A percentile compares a stretch with the other conserved stretches of the same genome.
phyloP scores from a whole-genome alignment of 2,113 vertebrate genomes.

The Circaetus cinerascens region DNA sequence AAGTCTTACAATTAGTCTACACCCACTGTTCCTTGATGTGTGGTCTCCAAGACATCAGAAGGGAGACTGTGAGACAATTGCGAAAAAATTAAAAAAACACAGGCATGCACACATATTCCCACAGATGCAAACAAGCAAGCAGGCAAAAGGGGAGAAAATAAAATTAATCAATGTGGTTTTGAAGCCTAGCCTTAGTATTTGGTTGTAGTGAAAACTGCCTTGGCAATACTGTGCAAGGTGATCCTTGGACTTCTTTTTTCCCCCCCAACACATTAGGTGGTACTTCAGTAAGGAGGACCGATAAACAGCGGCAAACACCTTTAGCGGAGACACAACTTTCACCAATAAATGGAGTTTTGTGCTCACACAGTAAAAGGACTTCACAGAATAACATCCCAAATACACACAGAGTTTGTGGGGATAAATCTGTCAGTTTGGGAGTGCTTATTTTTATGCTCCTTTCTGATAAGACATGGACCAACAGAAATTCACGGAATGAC shows the following conservation, averaged over 20 bases:
- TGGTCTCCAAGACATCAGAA: constrained; percentile 41
- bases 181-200: background rate
- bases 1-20: background rate
- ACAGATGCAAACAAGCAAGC: background rate
- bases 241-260: background rate
- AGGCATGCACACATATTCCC: background rate
- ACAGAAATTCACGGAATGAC: background rate
- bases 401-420: background rate
- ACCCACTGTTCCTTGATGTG: constrained; percentile 1
- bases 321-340: background rate
- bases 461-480: background rate
- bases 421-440: background rate
- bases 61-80: background rate
- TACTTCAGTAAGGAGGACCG: background rate
- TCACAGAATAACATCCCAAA: background rate
- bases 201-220: background rate
- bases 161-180: background rate
- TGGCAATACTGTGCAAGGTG: background rate
- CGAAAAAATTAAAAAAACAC: background rate
- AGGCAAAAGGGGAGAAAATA: background rate
- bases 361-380: background rate
- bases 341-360: background rate
- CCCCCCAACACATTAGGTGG: background rate
- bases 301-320: background rate
- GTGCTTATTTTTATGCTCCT: background rate